Percentiles rank a stretch among this genome's conserved stretches.
These are phyloP conservation scores for Agriotes lineatus DNA, from an alignment of 2,888 invertebrate species.

Conservation along the genomic window DNA sequence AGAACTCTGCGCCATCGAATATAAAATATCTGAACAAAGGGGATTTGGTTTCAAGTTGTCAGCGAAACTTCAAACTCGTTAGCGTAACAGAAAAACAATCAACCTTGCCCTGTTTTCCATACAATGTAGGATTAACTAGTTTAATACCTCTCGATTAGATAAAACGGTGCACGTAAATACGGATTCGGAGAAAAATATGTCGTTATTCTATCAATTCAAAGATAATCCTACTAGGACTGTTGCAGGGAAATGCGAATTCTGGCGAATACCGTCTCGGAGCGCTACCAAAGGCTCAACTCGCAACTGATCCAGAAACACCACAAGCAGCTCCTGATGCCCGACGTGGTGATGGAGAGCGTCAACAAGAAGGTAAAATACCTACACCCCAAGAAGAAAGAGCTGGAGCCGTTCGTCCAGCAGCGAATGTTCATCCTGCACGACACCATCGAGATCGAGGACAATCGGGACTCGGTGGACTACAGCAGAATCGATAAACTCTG, in stretches of 20 bases:
- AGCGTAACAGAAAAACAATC: no score
- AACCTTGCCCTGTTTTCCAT: no score
- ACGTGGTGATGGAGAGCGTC: constrained; percentile 77
- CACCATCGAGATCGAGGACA: constrained; percentile 78
- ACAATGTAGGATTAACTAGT: no score
- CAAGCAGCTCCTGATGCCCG: constrained; percentile 76
- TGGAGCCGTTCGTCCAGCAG: constrained; percentile 73
- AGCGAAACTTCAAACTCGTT: no score
- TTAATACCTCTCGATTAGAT: no score
- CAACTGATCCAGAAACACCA: constrained; percentile 70
- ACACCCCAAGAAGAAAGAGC: constrained; percentile 57
- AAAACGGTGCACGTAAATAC: not conserved
- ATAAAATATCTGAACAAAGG: no score
- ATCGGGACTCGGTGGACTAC: constrained; percentile 72
- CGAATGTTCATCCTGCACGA: constrained; percentile 79
- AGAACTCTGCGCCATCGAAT: no score
- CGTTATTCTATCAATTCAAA: no score
- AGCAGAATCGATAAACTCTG: constrained; percentile 72
- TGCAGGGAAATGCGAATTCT: constrained; percentile 71
- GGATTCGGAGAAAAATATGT: not conserved
- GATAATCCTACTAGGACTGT: constrained; percentile 44
- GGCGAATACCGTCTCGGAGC: constrained; percentile 48
- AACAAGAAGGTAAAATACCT: constrained; percentile 73
- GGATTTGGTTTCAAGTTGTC: no score
- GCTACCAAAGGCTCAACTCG: constrained; percentile 64